Evolutionary conservation across 2,113 vertebrate genomes (phyloP).

Genomic region (Poecilia latipinna): DNA sequence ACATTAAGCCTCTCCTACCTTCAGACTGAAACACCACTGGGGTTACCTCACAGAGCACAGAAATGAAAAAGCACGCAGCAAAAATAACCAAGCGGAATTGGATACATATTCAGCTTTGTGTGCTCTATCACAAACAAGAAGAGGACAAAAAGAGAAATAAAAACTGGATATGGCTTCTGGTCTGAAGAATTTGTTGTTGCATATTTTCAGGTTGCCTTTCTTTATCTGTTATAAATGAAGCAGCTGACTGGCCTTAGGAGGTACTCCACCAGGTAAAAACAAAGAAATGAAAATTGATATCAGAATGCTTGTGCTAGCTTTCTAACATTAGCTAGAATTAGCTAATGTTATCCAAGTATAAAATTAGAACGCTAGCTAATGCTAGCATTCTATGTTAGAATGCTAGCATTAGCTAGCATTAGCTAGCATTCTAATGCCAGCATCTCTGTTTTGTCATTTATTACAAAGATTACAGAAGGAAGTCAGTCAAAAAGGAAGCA

Average conservation of each 20-base stretch:
- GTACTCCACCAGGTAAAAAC: not conserved
- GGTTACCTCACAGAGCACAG: conserved; percentile 58
- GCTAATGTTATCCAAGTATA: no score
- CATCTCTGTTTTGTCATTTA: no score
- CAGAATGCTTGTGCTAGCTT: not conserved
- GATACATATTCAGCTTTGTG: conserved; percentile 24
- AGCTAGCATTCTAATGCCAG: not conserved
- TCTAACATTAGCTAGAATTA: not conserved
- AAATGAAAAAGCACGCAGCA: conserved; percentile 41
- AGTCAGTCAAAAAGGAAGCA: no score
- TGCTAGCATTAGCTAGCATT: not conserved
- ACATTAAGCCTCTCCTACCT: conserved; percentile 60
- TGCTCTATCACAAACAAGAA: conserved; percentile 14
- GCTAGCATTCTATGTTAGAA: no score
- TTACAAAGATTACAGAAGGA: no score
- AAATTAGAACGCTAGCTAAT: no score
- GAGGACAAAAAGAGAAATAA: conserved; percentile 22
- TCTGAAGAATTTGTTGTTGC: conserved; percentile 22
- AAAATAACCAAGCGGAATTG: conserved; percentile 66
- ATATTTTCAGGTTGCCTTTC: not conserved
- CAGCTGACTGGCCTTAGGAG: not conserved
- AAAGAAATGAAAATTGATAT: no score
- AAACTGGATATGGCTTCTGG: conserved; percentile 24
- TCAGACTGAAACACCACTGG: conserved; percentile 70
- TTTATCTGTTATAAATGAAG: not conserved